A percentile compares a stretch with the other conserved stretches of the same genome.
phyloP scores from a whole-genome alignment of 1,140 invertebrate genomes.

The Chymomyza costata region DNA sequence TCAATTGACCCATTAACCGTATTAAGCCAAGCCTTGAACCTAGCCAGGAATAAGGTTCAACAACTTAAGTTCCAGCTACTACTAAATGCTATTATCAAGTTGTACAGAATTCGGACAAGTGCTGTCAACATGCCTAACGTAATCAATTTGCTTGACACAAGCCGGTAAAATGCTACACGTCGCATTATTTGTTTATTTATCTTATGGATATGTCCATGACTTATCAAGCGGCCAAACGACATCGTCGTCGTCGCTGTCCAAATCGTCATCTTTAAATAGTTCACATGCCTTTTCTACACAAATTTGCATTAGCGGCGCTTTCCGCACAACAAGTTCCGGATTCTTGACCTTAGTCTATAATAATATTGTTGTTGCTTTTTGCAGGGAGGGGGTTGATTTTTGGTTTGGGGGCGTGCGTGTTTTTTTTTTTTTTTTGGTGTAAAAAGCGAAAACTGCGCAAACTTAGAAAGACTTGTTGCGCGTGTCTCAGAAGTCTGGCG shows the following conservation, averaged over 20 bases:
- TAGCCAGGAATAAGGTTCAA: neutral
- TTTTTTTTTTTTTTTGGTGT: neutral
- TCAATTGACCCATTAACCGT: slow-evolving; percentile 60
- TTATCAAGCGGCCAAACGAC: slow-evolving; percentile 61
- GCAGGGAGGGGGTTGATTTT: neutral
- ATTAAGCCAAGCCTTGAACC: slow-evolving; percentile 13
- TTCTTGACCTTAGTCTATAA: slow-evolving; percentile 72
- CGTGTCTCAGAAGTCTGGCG: slow-evolving; percentile 41
- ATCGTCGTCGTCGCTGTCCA: slow-evolving; percentile 26
- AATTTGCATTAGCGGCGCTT: slow-evolving; percentile 56
- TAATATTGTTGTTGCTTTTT: slow-evolving; percentile 42
- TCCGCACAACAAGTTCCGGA: slow-evolving; percentile 59
- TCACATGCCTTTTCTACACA: slow-evolving; percentile 23
- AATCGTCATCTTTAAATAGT: slow-evolving; percentile 47
- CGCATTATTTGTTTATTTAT: slow-evolving; percentile 46
- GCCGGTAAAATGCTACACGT: no score
- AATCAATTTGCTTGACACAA: no score
- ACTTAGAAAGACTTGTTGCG: slow-evolving; percentile 53
- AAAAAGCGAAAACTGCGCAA: slow-evolving; percentile 8
- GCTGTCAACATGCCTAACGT: no score
- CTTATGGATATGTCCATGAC: slow-evolving; percentile 68
- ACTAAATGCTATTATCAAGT: no score
- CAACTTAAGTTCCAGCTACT: slow-evolving; percentile 2
- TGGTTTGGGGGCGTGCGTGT: slow-evolving; percentile 1
- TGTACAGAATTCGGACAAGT: no score